Evolutionary conservation across 1,140 invertebrate species (phyloP).

Genomic region (Microplitis mediator): DNA sequence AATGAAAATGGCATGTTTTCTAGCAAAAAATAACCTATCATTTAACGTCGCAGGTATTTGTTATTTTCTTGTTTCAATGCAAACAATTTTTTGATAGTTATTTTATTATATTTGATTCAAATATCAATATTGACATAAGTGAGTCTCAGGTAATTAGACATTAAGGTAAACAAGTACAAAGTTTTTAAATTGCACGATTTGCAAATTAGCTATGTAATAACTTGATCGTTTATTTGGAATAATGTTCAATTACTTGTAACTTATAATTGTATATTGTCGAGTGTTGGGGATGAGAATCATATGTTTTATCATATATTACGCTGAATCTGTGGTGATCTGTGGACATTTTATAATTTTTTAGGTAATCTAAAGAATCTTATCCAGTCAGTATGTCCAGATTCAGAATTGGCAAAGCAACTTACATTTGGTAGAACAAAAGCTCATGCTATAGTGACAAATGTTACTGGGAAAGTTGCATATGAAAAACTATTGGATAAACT

Average conservation of each 20-base stretch:
- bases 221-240: too few relatives aligned
- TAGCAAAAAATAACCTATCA: conserved; percentile 20
- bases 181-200: too few relatives aligned
- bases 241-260: too few relatives aligned
- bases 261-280: too few relatives aligned
- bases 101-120: too few relatives aligned
- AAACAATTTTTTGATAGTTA: too few relatives aligned
- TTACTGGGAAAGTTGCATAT: conserved; percentile 14
- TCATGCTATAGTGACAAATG: conserved; percentile 30
- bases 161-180: too few relatives aligned
- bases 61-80: too few relatives aligned
- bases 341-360: background rate
- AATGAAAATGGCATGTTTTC: conserved; percentile 25
- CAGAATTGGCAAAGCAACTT: conserved; percentile 30
- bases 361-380: conserved; percentile 7
- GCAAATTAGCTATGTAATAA: too few relatives aligned
- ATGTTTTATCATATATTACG: background rate
- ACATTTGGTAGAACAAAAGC: conserved; percentile 30
- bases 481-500: conserved; percentile 13
- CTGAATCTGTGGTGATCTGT: background rate
- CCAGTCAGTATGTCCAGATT: conserved; percentile 31
- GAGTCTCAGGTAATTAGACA: too few relatives aligned
- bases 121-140: too few relatives aligned
- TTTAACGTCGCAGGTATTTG: conserved; percentile 13
- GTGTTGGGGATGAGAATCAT: too few relatives aligned